A percentile compares a stretch with the other conserved stretches of the same genome.
These are phyloP conservation scores for Tyrannus savana DNA, from an alignment of 2,113 vertebrate genomes.

Conservation along the genomic window DNA sequence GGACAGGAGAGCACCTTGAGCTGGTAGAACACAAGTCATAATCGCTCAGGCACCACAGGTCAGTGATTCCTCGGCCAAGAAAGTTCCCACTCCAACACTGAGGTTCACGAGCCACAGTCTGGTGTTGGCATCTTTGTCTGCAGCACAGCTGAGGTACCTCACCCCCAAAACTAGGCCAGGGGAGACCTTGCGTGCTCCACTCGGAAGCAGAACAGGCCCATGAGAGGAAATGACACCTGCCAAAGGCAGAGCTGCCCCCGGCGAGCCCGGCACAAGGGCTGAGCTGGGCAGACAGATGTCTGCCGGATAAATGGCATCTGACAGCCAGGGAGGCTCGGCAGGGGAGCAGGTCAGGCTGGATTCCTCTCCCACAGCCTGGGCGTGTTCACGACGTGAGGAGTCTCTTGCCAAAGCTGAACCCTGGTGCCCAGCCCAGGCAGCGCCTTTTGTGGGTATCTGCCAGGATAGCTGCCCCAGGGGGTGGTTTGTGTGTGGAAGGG, in stretches of 20 bases:
- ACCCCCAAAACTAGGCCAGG: neutral
- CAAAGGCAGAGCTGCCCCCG: neutral
- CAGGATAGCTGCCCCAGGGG: neutral
- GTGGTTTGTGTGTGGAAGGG: neutral
- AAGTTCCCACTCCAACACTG: neutral
- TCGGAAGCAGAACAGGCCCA: neutral
- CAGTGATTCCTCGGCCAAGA: neutral
- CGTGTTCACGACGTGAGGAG: neutral
- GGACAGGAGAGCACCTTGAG: neutral
- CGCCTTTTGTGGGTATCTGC: neutral
- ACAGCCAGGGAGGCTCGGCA: conserved; percentile 16
- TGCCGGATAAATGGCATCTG: conserved; percentile 37
- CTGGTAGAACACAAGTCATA: neutral
- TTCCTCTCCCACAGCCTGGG: conserved; percentile 65
- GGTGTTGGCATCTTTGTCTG: accelerated
- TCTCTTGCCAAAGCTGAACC: neutral
- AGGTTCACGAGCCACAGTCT: neutral
- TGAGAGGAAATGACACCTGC: neutral
- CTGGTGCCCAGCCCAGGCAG: neutral
- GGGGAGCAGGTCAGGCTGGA: conserved; percentile 43
- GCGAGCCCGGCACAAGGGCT: neutral
- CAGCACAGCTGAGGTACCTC: neutral
- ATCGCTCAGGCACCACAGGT: neutral
- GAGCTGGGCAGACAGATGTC: conserved; percentile 45
- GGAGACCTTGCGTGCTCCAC: accelerated